Base-by-base conservation (phyloP, 2,113 vertebrate species). In the Nicator chloris region DNA sequence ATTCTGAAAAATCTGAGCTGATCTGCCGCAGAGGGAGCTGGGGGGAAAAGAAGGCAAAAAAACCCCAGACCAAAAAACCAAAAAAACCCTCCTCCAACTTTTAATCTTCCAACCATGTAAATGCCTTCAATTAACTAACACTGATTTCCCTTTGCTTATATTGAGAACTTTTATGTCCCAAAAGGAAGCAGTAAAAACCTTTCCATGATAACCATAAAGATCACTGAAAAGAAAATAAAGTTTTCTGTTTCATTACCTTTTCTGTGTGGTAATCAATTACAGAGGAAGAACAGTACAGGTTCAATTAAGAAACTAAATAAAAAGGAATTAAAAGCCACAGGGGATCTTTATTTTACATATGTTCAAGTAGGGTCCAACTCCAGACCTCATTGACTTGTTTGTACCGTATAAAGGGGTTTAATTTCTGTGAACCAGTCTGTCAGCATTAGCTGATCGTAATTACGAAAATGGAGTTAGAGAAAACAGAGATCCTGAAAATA, bases 321-420 rank as follows among this genome's bases (percentile, higher is more conserved):
- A 96, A 96, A 94, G 59, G 64, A 95, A 94, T 95, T 90, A 96
- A 96, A 88, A 94, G 82, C 93, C 85, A 86, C 82, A 13, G 93
- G 90, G 51, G 68, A 88, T 88, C 85, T 78, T 86, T 81, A 93
- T 71, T 95, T 90, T 75, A 93, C 76, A 81, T 83, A 35, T 49
- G 31, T 60, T 92, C 65, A 86, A 77, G 78, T 30, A 56, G 39
- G 51, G 71, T 83, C 92, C 10, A 13, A 60, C 76, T 84, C 76
- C 60, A 83, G 76, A 79, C 82, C 51, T 88, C 88, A 75, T 11
- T 86, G 92, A 56, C 64, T 96, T 83, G 60, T 93, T 94, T 90
- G 68, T 81, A 78, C 35, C 1, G 0, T 75, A 33, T 83, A 93
- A 92, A 64, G 49, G 39, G 11, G 64, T 78, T 93, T 94, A 88